Evolutionary conservation across 2,797 vertebrate genomes (phyloP).

Genomic region (Gila robusta): DNA sequence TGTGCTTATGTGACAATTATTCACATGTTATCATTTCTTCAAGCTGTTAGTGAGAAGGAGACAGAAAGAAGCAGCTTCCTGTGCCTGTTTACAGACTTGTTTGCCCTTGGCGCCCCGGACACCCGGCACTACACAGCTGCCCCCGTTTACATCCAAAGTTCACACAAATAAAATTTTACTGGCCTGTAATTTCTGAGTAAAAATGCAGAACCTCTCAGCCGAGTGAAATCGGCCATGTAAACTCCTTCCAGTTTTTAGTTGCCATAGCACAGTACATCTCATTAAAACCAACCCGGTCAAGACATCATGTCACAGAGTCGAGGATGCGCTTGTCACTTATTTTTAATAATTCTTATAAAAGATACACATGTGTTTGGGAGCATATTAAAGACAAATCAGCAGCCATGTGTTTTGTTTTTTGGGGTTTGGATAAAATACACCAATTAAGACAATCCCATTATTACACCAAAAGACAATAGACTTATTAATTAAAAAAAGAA

Average conservation of each 20-base stretch:
- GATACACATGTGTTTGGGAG: constrained; percentile 9
- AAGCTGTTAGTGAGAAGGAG: constrained; percentile 26
- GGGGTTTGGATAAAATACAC: background rate
- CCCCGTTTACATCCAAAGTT: constrained; percentile 52
- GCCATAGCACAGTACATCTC: constrained; percentile 30
- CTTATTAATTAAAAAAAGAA: constrained; percentile 27
- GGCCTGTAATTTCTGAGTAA: constrained; percentile 39
- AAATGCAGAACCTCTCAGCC: constrained; percentile 45
- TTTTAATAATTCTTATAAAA: constrained; percentile 50
- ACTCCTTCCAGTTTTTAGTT: background rate
- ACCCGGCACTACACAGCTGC: constrained; percentile 17
- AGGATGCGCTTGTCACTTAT: constrained; percentile 30
- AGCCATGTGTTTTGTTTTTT: background rate
- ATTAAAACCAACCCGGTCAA: constrained; percentile 45
- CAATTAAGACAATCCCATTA: background rate
- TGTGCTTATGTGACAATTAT: constrained; percentile 9
- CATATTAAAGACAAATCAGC: constrained; percentile 27
- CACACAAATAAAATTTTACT: constrained; percentile 58
- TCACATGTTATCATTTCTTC: background rate
- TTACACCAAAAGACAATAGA: constrained; percentile 13
- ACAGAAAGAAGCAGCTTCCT: constrained; percentile 44
- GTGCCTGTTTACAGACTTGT: constrained; percentile 51
- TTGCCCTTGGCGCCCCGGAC: background rate
- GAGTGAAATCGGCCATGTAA: constrained; percentile 60
- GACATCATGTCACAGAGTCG: constrained; percentile 9